These are phyloP conservation scores for Pristis pectinata DNA, from an alignment of 2,797 vertebrate genomes.

Conservation along the genomic window DNA sequence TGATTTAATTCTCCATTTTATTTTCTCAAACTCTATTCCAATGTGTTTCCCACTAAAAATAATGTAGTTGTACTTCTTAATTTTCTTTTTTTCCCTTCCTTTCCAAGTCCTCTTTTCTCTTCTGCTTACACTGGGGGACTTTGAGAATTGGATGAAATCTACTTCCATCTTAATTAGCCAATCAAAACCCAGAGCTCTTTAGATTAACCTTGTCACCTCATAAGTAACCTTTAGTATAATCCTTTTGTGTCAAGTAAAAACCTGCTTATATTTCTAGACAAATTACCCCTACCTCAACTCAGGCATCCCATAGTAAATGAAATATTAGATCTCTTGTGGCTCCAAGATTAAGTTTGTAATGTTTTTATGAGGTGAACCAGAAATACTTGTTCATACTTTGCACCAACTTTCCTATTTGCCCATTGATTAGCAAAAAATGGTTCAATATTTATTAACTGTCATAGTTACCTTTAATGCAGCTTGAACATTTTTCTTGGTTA, in stretches of 20 bases:
- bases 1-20: background rate
- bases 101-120: background rate
- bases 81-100: background rate
- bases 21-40: background rate
- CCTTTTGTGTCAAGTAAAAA: background rate
- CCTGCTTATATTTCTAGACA: background rate
- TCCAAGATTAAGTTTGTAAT: background rate
- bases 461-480: background rate
- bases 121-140: background rate
- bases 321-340: too few species aligned
- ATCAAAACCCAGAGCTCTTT: background rate
- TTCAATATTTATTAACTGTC: background rate
- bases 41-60: background rate
- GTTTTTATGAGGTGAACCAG: background rate
- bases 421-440: background rate
- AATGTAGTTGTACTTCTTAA: background rate
- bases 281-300: background rate
- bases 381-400: background rate
- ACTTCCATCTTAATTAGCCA: background rate
- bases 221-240: conserved; percentile 21
- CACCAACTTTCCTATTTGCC: background rate
- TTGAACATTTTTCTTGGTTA: background rate
- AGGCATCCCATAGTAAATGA: background rate
- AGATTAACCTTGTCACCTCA: background rate
- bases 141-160: background rate